These are phyloP conservation scores for Lepidostoma basale DNA, from an alignment of 1,140 invertebrate species.

Conservation along the genomic window DNA sequence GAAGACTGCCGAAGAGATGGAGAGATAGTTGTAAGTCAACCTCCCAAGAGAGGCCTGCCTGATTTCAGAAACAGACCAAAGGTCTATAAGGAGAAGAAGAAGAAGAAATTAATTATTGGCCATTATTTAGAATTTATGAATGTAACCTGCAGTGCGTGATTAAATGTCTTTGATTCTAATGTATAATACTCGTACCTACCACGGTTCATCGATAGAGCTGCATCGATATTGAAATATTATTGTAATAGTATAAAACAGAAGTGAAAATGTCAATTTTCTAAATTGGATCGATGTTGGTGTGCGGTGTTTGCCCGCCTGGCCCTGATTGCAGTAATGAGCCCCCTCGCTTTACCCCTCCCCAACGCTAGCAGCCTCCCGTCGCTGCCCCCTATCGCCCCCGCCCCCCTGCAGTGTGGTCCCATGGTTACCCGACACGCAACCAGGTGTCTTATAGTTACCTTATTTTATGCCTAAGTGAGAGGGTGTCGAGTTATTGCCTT, in stretches of 20 bases:
- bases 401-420: slow-evolving; percentile 24
- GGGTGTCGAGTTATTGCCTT: not conserved
- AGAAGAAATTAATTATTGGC: too few relatives aligned
- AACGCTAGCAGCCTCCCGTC: not conserved
- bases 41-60: too few relatives aligned
- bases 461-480: not conserved
- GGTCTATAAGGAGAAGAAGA: too few relatives aligned
- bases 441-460: slow-evolving; percentile 28
- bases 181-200: too few relatives aligned
- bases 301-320: slow-evolving; percentile 28
- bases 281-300: slow-evolving; percentile 26
- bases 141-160: too few relatives aligned
- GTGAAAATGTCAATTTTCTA: slow-evolving; percentile 3
- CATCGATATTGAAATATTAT: too few relatives aligned
- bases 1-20: too few relatives aligned
- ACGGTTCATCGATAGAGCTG: too few relatives aligned
- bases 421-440: slow-evolving; percentile 35
- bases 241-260: not conserved
- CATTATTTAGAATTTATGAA: too few relatives aligned
- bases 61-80: too few relatives aligned
- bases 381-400: not conserved
- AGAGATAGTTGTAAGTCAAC: too few relatives aligned
- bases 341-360: not conserved
- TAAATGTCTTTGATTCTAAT: too few relatives aligned
- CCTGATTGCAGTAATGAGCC: slow-evolving; percentile 39